Base-by-base conservation (phyloP, 1,140 invertebrate species). In the Schlechtendalia chinensis region DNA sequence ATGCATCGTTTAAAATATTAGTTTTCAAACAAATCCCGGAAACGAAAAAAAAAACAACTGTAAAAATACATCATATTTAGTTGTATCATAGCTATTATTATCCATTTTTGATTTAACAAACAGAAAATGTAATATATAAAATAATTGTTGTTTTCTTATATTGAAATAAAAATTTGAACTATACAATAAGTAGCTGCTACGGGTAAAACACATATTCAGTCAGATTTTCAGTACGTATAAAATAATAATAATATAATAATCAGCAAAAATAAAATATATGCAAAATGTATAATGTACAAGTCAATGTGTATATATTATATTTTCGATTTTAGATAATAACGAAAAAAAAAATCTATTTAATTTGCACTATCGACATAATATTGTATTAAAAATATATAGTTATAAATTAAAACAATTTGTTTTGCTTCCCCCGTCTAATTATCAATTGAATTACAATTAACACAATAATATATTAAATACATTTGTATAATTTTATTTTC, bases 341-440 rank as follows among this genome's bases (percentile, higher is more conserved):
- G n/a, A n/a, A n/a, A n/a, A 65, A 32, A 47, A 24, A 6, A 0
- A 47, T 67, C 17, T 47, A 47, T 22, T 67, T 67, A 47, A 47
- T n/a, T 67, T 67, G 45, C n/a, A 19, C 32, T 32, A 45, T 45
- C n/a, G n/a, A 39, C 29, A 65, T 22, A 58, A 56, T 56, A 59
- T 27, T 63, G 19, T 32, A 47, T n/a, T 39, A 67, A 11, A 67
- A 39, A 69, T 22, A 69, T 69, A 69, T 47, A 45, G n/a, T 47
- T 24, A 22, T 69, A 69, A 3, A 45, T 24, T 17, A 16, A n/a
- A 69, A 69, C 24, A 4, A 65, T 32, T 45, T 45, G 4, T 27
- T 69, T 69, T 69, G n/a, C 14, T 69, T 69, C 65, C 65, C 65
- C 65, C 65, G 5, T 69, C 65, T 69, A 69, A n/a, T 24, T 47